A percentile compares a stretch with the other conserved stretches of the same genome.
These are phyloP conservation scores for Stegostoma tigrinum DNA, from an alignment of 2,113 vertebrate species.

Conservation along the genomic window DNA sequence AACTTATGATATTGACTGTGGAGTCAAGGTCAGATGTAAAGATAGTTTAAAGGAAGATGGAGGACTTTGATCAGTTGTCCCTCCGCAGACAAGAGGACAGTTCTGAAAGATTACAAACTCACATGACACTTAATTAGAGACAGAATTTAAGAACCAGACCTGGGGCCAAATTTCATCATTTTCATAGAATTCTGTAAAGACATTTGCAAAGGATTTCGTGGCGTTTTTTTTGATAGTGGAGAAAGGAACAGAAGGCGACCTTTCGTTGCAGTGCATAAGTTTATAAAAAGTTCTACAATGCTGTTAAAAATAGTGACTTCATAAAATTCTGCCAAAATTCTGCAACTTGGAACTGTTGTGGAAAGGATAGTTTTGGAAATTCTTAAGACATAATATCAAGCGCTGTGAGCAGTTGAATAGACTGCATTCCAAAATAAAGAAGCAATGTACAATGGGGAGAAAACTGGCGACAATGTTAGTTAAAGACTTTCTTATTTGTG, in stretches of 20 bases:
- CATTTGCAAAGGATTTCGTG: background rate
- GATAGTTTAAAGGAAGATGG: constrained; percentile 23
- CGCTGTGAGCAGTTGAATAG: background rate
- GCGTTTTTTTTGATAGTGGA: background rate
- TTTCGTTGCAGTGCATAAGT: background rate
- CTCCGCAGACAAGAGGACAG: background rate
- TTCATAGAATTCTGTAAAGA: background rate
- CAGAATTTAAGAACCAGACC: constrained; percentile 21
- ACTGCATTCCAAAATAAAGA: background rate
- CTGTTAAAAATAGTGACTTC: constrained; percentile 30
- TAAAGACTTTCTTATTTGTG: background rate
- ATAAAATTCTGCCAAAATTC: constrained; percentile 21
- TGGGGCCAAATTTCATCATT: background rate
- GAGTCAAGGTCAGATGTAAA: constrained; percentile 15
- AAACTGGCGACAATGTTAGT: background rate
- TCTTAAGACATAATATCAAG: background rate
- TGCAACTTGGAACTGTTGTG: background rate
- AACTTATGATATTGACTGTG: constrained; percentile 33
- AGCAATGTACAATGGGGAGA: background rate
- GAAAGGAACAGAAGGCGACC: background rate
- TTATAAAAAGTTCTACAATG: background rate
- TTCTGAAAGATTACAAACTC: constrained; percentile 12
- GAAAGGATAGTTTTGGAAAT: background rate
- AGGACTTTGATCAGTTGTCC: constrained; percentile 31
- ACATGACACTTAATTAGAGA: constrained; percentile 19